phyloP scores from a whole-genome alignment of 2,797 vertebrate species.

The Pelochelys cantorii region DNA sequence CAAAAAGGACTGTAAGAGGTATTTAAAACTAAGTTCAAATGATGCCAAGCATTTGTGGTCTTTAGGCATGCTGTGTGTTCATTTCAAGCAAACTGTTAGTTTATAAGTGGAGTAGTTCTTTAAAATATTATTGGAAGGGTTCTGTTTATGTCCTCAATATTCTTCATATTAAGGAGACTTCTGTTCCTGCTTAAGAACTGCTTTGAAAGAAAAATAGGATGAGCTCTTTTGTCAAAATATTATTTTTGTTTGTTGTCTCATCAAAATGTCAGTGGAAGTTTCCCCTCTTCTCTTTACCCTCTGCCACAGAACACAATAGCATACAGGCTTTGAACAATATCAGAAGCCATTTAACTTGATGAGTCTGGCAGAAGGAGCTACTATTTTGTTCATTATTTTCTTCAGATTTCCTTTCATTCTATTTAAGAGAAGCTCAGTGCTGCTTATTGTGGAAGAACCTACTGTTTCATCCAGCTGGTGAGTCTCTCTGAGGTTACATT shows the following conservation, averaged over 20 bases:
- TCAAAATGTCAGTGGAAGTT: constrained; percentile 64
- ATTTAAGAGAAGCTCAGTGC: constrained; percentile 25
- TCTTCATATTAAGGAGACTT: constrained; percentile 44
- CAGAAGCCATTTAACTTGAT: constrained; percentile 65
- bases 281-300: constrained; percentile 60
- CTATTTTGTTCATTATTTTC: constrained; percentile 50
- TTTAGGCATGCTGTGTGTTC: constrained; percentile 10
- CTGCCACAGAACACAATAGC: constrained; percentile 65
- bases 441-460: constrained; percentile 17
- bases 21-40: constrained; percentile 52
- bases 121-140: constrained; percentile 6
- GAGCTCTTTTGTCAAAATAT: constrained; percentile 71
- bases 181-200: constrained; percentile 34
- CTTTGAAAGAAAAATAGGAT: constrained; percentile 55
- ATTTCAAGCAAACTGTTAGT: not conserved
- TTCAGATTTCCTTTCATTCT: constrained; percentile 49
- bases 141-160: constrained; percentile 3
- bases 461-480: constrained; percentile 11
- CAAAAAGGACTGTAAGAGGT: constrained; percentile 40
- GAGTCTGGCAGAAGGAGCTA: constrained; percentile 54
- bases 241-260: constrained; percentile 75
- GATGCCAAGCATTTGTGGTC: constrained; percentile 6
- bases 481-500: constrained; percentile 5
- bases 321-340: constrained; percentile 54
- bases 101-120: not conserved